A percentile compares a stretch with the other conserved stretches of the same genome.
Evolutionary conservation across 2,797 vertebrate genomes (phyloP).

Genomic region (Aratinga solstitialis): DNA sequence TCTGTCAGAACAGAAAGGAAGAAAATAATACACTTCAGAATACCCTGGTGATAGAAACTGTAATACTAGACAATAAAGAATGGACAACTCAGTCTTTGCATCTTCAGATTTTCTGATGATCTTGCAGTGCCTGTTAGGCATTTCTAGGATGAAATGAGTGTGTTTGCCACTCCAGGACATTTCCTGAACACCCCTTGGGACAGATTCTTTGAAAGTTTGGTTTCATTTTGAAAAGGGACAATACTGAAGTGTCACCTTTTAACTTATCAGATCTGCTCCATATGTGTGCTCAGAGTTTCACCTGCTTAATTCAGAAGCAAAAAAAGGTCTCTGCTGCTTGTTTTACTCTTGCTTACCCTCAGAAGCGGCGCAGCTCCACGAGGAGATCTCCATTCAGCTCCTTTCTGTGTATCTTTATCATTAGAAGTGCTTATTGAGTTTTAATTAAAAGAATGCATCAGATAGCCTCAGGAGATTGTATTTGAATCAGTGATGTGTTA

Average conservation of each 20-base stretch:
- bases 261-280: background rate
- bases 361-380: background rate
- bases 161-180: background rate
- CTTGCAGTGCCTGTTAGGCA: background rate
- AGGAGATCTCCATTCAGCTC: background rate
- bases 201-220: background rate
- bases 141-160: background rate
- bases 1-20: background rate
- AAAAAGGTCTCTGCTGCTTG: background rate
- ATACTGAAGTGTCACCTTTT: background rate
- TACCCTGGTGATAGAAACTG: background rate
- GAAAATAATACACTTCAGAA: background rate
- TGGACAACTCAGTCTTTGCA: background rate
- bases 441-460: conserved; percentile 36
- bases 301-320: background rate
- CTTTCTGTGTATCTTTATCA: conserved; percentile 2
- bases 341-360: background rate
- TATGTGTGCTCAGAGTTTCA: background rate
- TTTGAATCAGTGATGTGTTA: rapidly evolving
- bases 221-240: background rate
- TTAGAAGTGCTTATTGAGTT: background rate
- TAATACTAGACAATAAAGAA: background rate
- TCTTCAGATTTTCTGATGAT: background rate
- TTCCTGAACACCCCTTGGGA: background rate
- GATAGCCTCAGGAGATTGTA: background rate